Conservation (phyloP, 2,797 vertebrate species). For the Furcifer pardalis region DNA sequence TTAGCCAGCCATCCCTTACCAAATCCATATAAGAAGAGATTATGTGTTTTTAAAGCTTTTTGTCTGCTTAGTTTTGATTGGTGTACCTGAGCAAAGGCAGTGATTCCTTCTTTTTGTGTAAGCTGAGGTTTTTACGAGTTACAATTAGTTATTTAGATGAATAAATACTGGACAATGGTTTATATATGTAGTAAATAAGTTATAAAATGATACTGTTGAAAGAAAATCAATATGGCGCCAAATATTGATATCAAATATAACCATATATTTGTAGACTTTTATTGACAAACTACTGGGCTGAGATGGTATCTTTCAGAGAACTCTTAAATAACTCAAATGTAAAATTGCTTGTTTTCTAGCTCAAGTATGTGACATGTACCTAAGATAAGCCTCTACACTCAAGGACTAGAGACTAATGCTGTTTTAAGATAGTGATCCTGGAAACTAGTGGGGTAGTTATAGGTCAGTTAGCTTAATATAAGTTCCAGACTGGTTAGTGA, state of each 20-base stretch:
- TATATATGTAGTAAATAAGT: slow-evolving; percentile 53
- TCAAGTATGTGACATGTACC: no score
- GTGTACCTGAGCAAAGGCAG: slow-evolving; percentile 71
- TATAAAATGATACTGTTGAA: slow-evolving; percentile 51
- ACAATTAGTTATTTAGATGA: slow-evolving; percentile 55
- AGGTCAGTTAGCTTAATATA: neutral
- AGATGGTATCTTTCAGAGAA: no score
- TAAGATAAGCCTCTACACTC: no score
- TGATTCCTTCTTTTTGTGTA: slow-evolving; percentile 71
- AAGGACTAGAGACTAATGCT: neutral
- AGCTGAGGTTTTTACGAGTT: slow-evolving; percentile 68
- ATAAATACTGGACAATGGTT: slow-evolving; percentile 59
- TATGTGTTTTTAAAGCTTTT: slow-evolving; percentile 75
- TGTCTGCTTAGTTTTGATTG: slow-evolving; percentile 65
- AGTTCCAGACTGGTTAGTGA: neutral
- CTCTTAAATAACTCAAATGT: no score
- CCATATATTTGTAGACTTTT: no score
- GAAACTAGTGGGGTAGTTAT: neutral
- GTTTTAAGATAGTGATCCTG: neutral
- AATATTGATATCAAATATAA: no score
- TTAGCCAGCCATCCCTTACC: slow-evolving; percentile 80
- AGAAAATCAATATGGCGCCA: no score
- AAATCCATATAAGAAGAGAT: slow-evolving; percentile 78
- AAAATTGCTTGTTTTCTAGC: no score
- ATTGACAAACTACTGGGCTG: neutral